Percentiles rank a stretch among this genome's conserved stretches.
These are phyloP conservation scores for Pipra filicauda DNA, from an alignment of 2,113 vertebrate species.

Conservation along the genomic window DNA sequence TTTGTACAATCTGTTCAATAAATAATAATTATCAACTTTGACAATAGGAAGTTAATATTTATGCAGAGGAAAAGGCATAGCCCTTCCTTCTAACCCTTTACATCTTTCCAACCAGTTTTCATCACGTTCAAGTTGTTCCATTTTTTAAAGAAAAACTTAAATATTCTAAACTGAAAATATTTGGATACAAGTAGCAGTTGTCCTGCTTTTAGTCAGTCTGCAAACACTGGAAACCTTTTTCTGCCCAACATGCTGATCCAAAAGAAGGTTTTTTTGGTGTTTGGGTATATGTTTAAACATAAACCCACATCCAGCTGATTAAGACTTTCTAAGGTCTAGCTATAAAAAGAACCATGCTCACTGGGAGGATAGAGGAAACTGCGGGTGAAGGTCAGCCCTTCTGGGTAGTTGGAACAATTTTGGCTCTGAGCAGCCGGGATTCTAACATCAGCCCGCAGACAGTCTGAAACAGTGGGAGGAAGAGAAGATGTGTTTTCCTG, in stretches of 20 bases:
- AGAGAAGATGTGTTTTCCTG: conserved; percentile 72
- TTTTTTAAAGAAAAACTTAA: conserved; percentile 23
- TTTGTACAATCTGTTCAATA: not conserved
- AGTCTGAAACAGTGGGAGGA: conserved; percentile 75
- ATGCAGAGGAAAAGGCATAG: not conserved
- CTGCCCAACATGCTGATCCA: conserved; percentile 19
- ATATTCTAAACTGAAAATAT: conserved; percentile 41
- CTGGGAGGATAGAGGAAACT: conserved; percentile 91
- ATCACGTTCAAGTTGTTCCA: not conserved
- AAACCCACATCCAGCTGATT: conserved; percentile 80
- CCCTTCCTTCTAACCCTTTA: not conserved
- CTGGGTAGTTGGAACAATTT: conserved; percentile 81
- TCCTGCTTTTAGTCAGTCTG: not conserved
- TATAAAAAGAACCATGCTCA: conserved; percentile 79
- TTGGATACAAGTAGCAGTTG: conserved; percentile 3
- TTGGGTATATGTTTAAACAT: conserved; percentile 72
- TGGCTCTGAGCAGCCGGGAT: conserved; percentile 77
- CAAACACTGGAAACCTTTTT: conserved; percentile 34
- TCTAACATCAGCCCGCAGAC: conserved; percentile 89
- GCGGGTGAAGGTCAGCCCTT: conserved; percentile 65
- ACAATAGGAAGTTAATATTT: not conserved
- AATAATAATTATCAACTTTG: not conserved
- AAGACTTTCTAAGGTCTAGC: conserved; percentile 70
- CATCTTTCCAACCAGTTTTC: not conserved
- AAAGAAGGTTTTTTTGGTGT: conserved; percentile 60